Base-by-base conservation (phyloP, 64 coral and sea anemone genomes). In the Montipora efflorescens region DNA sequence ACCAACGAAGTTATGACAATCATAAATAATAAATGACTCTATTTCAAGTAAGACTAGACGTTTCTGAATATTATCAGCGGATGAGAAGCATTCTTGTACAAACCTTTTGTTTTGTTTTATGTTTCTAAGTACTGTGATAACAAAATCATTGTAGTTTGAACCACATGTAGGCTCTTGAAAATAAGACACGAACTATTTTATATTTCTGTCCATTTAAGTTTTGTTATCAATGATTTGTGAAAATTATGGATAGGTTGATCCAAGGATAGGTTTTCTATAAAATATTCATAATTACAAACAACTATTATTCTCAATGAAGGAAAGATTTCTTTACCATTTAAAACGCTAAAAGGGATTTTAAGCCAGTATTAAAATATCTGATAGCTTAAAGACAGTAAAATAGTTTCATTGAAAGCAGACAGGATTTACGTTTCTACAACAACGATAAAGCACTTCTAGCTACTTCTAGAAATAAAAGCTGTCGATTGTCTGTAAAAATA, bases 11-110 rank as follows among this genome's bases (percentile, higher is more conserved):
- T 82, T 62, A 61, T 11, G 44, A 86, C 82, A 48, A 47, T 72
- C 82, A 86, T 86, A 12, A 86, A 86, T 86, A 86, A 86, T 86
- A 86, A 86, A 86, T 86, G 8, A 1, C 7, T 71, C 10, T 19
- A 19, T n/a, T 72, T 67, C 5, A 50, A 48, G 66, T 4, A 86
- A 86, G 72, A 86, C 28, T 20, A 71, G 23, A 50, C 44, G 12
- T 50, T 86, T 71, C 9, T 7, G 9, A n/a, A 69, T 86, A 2
- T 72, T 50, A 70, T 22, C 8, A 21, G 66, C 3, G 7, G 8
- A 47, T 47, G 8, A 50, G 66, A 16, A 14, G 22, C 8, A 68
- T 13, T 68, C 64, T 16, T 68, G 53, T 68, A 68, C 68, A 71
- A 71, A 71, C 0, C 5, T 7, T 5, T 4, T 36, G 36, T 23